A percentile compares a stretch with the other conserved stretches of the same genome.
Evolutionary conservation across 2,113 vertebrate species (phyloP).

Genomic region (Siniperca chuatsi): DNA sequence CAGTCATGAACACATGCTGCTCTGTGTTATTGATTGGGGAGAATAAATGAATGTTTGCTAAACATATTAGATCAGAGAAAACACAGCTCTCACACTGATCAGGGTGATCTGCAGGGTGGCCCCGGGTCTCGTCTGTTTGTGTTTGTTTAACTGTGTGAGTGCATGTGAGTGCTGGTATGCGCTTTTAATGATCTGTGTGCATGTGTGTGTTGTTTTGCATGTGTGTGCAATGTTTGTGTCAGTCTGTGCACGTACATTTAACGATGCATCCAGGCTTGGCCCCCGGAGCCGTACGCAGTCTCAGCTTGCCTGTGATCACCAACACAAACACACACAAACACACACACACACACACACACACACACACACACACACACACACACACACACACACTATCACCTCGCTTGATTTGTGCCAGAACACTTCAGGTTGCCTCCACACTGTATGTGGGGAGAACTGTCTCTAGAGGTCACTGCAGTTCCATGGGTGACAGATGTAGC

Average conservation of each 20-base stretch:
- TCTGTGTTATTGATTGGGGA: conserved; percentile 77
- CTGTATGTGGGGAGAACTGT: conserved; percentile 84
- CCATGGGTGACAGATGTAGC: conserved; percentile 86
- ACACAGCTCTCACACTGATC: conserved; percentile 66
- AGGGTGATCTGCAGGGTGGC: conserved; percentile 77
- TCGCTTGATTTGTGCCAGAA: conserved; percentile 56
- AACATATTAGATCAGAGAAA: conserved; percentile 81
- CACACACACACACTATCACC: conserved; percentile 35
- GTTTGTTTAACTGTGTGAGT: conserved; percentile 62
- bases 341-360: conserved; percentile 43
- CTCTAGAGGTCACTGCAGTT: conserved; percentile 89
- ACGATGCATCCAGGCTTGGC: conserved; percentile 30
- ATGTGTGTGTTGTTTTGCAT: conserved; percentile 1
- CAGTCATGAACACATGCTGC: conserved; percentile 80
- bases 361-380: conserved; percentile 42
- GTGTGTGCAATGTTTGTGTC: background rate
- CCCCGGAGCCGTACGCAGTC: conserved; percentile 16
- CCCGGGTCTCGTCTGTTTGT: conserved; percentile 54
- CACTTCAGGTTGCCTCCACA: conserved; percentile 68
- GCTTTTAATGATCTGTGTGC: conserved; percentile 31
- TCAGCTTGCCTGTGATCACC: conserved; percentile 57
- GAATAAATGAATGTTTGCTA: conserved; percentile 84
- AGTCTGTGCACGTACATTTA: background rate
- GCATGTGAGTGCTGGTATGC: conserved; percentile 17
- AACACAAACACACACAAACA: conserved; percentile 43